Base-by-base conservation (phyloP, 2,888 invertebrate genomes). In the Tineola bisselliella region DNA sequence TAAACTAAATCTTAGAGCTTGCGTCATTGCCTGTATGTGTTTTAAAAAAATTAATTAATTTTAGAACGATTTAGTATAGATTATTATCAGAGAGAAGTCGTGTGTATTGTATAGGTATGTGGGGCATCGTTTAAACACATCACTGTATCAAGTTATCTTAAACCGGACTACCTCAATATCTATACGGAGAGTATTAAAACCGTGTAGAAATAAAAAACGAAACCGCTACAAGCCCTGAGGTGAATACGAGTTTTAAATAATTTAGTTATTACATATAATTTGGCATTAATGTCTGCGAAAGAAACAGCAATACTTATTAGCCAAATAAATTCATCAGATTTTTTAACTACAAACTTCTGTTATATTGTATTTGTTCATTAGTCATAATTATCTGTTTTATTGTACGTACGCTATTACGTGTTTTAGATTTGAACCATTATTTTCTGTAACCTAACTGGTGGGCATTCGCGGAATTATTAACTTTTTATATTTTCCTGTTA, bases 91-190 rank as follows among this genome's bases (percentile, higher is more conserved):
- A 59, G 59, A 59, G 18, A 43, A 59, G 10, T 38, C 17, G 17
- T 8, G 8, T 43, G 18, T 72, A 70, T 80, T 75, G 77, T 79
- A 76, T 78, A 72, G 74, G 79, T n/a, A 76, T 77, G 79, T 79
- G 79, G 78, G 78, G 76, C 74, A 73, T 68, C 72, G 74, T 73
- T 73, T 77, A 79, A n/a, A 76, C 11, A 25, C 54, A 25, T 54
- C 25, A n/a, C 25, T 54, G 54, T 54, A 54, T 54, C 19, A 80
- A 83, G 83, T 77, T 82, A 80, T 82, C 79, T 77, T 70, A 79
- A 48, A 84, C 86, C 84, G 86, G 84, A 84, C 77, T 74, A 77
- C 78, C 82, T 74, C 54, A 54, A 54, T 54, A 54, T 18, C 54
- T 54, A 54, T 54, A 54, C 54, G 2, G 17, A 54, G 54, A 54